Evolutionary conservation across 2,888 invertebrate species (phyloP), one percentile per base, ranked within the genome.

Genomic region (Kuschelorhynchus macadamiae): DNA sequence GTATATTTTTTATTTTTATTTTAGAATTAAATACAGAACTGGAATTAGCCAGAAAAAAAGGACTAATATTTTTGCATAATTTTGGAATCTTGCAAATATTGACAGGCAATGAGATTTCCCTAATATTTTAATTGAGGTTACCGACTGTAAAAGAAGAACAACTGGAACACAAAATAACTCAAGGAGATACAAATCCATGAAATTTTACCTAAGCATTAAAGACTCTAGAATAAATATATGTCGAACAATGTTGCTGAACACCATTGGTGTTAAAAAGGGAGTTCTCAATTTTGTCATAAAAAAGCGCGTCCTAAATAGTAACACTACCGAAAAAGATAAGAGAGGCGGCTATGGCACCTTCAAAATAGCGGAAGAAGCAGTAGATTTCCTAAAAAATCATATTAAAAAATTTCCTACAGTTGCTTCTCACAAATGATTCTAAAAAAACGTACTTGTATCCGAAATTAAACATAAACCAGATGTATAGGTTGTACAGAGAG

Each of bases 31-130:
- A 9, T 49, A 20, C 49, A 49, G 49, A 4, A 21, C 49, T n/a
- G 21, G 49, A 20, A 49, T 49, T 49, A 49, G 49, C 18, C 49
- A 49, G 49, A 25, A 49, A 49, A 25, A 49, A 25, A 49, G 49
- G 30, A 49, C 25, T 21, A 49, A 20, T 14, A 49, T 49, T 49
- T 49, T 49, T 21, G 21, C 20, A 49, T 49, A 4, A 49, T 49
- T 21, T 12, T 49, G 49, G 49, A n/a, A 49, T 21, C 49, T 49
- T 49, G 2, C 25, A 25, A 21, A 49, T 49, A 12, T 49, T 30
- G 49, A 49, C 49, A 49, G 49, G 49, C 20, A 25, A 21, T 25
- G 49, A 20, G 49, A 20, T 49, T 49, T 49, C 7, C 21, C 21
- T n/a, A 49, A 49, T 49, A 49, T 21, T 49, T 25, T 49, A 20